Evolutionary conservation across 30 jellyfish, hydroid and myxozoan species (phyloP).

Genomic region (Hydractinia echinata): DNA sequence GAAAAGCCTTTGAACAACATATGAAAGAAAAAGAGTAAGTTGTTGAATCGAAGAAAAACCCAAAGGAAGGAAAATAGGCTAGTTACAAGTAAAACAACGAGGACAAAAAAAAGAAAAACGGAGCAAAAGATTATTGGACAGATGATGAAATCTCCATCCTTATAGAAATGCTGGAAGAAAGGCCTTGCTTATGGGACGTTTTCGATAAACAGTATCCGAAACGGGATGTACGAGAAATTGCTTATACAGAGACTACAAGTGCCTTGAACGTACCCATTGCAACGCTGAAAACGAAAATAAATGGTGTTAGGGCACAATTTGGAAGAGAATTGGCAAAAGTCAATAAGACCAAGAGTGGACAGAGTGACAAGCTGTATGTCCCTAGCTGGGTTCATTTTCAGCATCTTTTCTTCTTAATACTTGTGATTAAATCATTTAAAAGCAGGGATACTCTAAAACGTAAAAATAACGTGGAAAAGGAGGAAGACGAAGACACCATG

Average conservation of each 20-base stretch:
- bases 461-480: not conserved
- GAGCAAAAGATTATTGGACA: no score
- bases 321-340: not conserved
- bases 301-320: not conserved
- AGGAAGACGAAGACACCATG: not conserved
- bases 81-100: no score
- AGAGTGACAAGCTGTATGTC: conserved; percentile 2
- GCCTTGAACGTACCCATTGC: not conserved
- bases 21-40: no score
- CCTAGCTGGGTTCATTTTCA: not conserved
- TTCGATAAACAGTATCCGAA: not conserved
- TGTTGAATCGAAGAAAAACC: no score
- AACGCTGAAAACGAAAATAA: not conserved
- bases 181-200: conserved; percentile 10
- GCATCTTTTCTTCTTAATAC: not conserved
- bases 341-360: not conserved
- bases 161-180: conserved; percentile 11
- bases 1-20: no score
- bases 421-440: not conserved
- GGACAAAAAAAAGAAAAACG: no score
- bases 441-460: not conserved
- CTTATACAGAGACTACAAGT: no score
- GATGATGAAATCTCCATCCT: no score
- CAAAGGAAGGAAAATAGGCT: no score
- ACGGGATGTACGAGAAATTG: not conserved